Conservation (phyloP, 1,140 invertebrate species). For the Prorops nasuta region DNA sequence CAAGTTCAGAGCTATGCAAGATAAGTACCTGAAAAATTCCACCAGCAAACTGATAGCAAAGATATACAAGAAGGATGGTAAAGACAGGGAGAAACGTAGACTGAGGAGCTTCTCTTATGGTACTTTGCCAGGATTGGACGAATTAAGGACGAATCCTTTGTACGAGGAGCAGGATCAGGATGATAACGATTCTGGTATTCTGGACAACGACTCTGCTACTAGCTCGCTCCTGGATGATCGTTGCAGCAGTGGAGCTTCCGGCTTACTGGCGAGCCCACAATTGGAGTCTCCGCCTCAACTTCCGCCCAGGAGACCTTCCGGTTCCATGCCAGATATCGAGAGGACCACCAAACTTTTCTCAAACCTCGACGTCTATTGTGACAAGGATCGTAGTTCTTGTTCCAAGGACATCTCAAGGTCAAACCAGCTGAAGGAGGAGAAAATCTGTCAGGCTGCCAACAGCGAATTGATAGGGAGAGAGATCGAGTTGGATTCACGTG, state of each 20-base stretch:
- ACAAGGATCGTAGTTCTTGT: slow-evolving; percentile 8
- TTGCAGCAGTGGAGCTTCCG: slow-evolving; percentile 61
- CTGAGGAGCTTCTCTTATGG: slow-evolving; percentile 75
- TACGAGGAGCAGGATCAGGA: slow-evolving; percentile 65
- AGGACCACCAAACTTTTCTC: slow-evolving; percentile 25
- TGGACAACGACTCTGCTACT: slow-evolving; percentile 70
- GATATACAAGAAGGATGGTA: slow-evolving; percentile 61
- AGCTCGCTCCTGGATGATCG: slow-evolving; percentile 67
- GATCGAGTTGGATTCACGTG: slow-evolving; percentile 1
- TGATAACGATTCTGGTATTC: slow-evolving; percentile 74
- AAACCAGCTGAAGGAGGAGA: not conserved
- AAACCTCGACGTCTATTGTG: slow-evolving; percentile 17
- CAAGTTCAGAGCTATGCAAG: slow-evolving; percentile 70
- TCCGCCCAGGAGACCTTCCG: slow-evolving; percentile 32
- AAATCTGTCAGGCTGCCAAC: slow-evolving; percentile 16
- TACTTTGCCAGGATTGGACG: slow-evolving; percentile 69
- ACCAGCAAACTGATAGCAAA: slow-evolving; percentile 69
- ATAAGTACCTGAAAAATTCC: slow-evolving; percentile 66
- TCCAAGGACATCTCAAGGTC: slow-evolving; percentile 3
- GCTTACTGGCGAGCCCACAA: slow-evolving; percentile 48
- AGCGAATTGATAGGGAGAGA: slow-evolving; percentile 16
- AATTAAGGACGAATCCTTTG: slow-evolving; percentile 65
- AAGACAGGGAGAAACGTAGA: slow-evolving; percentile 61
- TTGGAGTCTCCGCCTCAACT: slow-evolving; percentile 39
- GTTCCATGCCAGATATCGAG: slow-evolving; percentile 22